Percentiles rank a stretch among this genome's conserved stretches.
These are phyloP conservation scores for Cephus runcator DNA, from an alignment of 2,888 invertebrate genomes.

Conservation along the genomic window DNA sequence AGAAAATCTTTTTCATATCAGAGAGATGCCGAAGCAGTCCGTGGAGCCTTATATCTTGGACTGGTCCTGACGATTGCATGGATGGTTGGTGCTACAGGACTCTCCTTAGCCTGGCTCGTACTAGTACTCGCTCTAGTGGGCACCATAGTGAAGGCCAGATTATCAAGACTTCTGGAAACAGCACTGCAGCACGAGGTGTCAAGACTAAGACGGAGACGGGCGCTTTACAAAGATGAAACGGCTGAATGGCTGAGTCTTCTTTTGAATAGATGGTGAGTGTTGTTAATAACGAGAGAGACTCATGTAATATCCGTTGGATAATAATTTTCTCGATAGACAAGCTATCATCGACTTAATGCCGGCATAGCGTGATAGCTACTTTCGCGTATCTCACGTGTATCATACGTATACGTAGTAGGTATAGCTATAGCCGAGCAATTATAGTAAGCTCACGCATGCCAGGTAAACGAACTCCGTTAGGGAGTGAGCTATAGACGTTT, in stretches of 20 bases:
- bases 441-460: conserved; percentile 13
- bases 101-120: conserved; percentile 62
- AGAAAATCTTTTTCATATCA: conserved; percentile 25
- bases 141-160: conserved; percentile 51
- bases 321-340: background rate
- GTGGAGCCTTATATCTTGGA: conserved; percentile 50
- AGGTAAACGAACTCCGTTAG: conserved; percentile 41
- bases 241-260: conserved; percentile 69
- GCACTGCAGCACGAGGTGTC: conserved; percentile 56
- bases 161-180: conserved; percentile 54
- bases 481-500: conserved; percentile 40
- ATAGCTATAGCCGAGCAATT: background rate
- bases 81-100: conserved; percentile 59
- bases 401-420: background rate
- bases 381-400: background rate
- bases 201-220: conserved; percentile 64
- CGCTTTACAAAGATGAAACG: conserved; percentile 67
- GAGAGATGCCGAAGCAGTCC: conserved; percentile 53
- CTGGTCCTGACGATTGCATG: conserved; percentile 54
- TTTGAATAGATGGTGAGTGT: conserved; percentile 68
- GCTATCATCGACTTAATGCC: background rate
- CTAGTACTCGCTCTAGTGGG: conserved; percentile 55
- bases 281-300: conserved; percentile 14
- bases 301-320: background rate
- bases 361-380: background rate